Evolutionary conservation across 2,888 invertebrate genomes (phyloP).

Genomic region (Liposcelis brunnea): DNA sequence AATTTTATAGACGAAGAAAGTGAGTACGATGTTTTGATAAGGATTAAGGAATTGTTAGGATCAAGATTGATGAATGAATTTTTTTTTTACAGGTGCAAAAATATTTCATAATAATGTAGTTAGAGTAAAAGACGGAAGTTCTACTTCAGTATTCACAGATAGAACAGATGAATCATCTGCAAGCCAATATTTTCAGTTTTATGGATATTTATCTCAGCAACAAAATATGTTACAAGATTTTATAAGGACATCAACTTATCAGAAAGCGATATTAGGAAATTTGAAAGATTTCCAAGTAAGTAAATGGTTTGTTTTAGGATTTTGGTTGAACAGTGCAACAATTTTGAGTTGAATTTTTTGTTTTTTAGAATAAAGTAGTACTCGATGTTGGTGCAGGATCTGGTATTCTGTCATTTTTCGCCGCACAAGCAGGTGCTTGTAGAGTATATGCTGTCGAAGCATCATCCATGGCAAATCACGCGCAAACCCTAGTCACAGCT

Average conservation of each 20-base stretch:
- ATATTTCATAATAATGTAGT: slow-evolving; percentile 55
- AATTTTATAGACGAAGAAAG: slow-evolving; percentile 45
- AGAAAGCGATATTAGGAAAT: slow-evolving; percentile 89
- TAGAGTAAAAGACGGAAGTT: slow-evolving; percentile 53
- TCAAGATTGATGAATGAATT: slow-evolving; percentile 6
- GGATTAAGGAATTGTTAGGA: slow-evolving; percentile 5
- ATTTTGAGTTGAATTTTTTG: slow-evolving; percentile 11
- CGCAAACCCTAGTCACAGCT: slow-evolving; percentile 67
- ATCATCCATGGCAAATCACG: slow-evolving; percentile 95
- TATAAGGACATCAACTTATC: slow-evolving; percentile 94
- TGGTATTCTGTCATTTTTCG: slow-evolving; percentile 96
- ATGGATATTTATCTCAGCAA: slow-evolving; percentile 96
- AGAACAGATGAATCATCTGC: slow-evolving; percentile 97
- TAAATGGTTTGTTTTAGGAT: too few relatives aligned
- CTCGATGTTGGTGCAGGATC: slow-evolving; percentile 98
- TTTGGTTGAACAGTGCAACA: too few relatives aligned
- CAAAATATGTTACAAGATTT: slow-evolving; percentile 99
- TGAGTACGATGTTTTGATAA: slow-evolving; percentile 16
- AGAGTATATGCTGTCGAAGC: slow-evolving; percentile 99
- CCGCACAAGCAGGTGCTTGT: slow-evolving; percentile 90
- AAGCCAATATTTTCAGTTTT: slow-evolving; percentile 88
- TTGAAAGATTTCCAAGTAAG: slow-evolving; percentile 62
- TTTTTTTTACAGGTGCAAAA: slow-evolving; percentile 42
- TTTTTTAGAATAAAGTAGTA: slow-evolving; percentile 52
- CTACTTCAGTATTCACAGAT: slow-evolving; percentile 75